Base-by-base conservation (phyloP, 2,113 vertebrate species). In the Nematolebias whitei region DNA sequence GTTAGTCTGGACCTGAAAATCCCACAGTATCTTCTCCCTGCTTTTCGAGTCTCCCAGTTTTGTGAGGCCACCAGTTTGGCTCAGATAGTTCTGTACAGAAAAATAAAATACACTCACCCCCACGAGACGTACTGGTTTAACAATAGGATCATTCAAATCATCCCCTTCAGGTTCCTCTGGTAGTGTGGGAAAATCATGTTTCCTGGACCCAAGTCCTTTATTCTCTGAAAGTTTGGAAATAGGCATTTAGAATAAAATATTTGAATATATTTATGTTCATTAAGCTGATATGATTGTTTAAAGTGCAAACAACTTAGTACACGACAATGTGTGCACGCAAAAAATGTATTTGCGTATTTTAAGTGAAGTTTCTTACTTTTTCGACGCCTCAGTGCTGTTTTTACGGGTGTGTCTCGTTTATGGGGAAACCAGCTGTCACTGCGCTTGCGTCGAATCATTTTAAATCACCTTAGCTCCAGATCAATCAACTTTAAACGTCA, bases 341-440 rank as follows among this genome's bases (percentile, higher is more conserved):
- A 8, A 8, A 10, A 8, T 29, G 10, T 35, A 20, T 20, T 11
- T 12, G 2, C 12, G 12, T 39, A 2, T 14, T 38, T 12, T 22
- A 2, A 29, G n/a, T n/a, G 53, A 5, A 18, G 7, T 29, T 55
- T 83, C 80, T 85, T 81, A 89, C 89, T 44, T 6, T 13, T 0
- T 45, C 49, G 13, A 51, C 58, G 66, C 24, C 23, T n/a, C 7
- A 13, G 16, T 4, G 38, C 4, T 3, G 11, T 1, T 44, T 80
- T 88, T 56, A 76, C 0, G 0, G 87, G 79, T 11, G 85, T 88
- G 39, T 84, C 85, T 60, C 5, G 29, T 56, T 62, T 76, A 3
- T 38, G 18, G 1, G 35, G 1, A 12, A 49, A 12, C 39, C 59
- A 60, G 4, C 20, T n/a, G 12, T 19, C 32, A 11, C 29, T 11